A percentile compares a stretch with the other conserved stretches of the same genome.
phyloP scores from a whole-genome alignment of 2,888 invertebrate species.

The Noctua janthe region DNA sequence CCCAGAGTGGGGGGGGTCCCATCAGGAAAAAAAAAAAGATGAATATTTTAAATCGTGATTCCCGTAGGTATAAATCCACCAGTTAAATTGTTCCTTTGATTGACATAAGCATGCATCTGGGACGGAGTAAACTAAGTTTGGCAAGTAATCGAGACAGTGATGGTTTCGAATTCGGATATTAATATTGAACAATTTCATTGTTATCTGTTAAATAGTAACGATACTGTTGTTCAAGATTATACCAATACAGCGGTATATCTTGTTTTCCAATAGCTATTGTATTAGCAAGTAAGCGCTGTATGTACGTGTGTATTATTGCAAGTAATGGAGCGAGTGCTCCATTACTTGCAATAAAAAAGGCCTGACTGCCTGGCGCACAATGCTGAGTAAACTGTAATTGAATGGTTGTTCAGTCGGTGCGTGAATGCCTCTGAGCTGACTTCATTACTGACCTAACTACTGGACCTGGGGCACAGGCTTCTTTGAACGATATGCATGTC shows the following conservation, averaged over 20 bases:
- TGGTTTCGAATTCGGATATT: neutral
- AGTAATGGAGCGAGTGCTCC: slow-evolving; percentile 2
- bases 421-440: slow-evolving; percentile 1
- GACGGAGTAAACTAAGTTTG: neutral
- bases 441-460: neutral
- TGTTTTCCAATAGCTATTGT: slow-evolving; percentile 9
- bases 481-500: neutral
- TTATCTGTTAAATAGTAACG: neutral
- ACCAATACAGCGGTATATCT: neutral
- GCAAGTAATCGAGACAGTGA: neutral
- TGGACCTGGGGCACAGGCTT: neutral
- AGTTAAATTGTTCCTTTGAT: no score
- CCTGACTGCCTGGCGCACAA: neutral
- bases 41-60: neutral
- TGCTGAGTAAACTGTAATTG: slow-evolving; percentile 5
- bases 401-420: slow-evolving; percentile 1
- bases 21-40: no score
- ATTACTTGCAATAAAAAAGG: no score
- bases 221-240: neutral
- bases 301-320: slow-evolving; percentile 15
- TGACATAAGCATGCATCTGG: neutral
- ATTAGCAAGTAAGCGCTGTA: neutral
- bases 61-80: neutral
- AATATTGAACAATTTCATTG: neutral
- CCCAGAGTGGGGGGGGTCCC: no score